phyloP scores from a whole-genome alignment of 1,140 invertebrate genomes.

The Dysdera silvatica region DNA sequence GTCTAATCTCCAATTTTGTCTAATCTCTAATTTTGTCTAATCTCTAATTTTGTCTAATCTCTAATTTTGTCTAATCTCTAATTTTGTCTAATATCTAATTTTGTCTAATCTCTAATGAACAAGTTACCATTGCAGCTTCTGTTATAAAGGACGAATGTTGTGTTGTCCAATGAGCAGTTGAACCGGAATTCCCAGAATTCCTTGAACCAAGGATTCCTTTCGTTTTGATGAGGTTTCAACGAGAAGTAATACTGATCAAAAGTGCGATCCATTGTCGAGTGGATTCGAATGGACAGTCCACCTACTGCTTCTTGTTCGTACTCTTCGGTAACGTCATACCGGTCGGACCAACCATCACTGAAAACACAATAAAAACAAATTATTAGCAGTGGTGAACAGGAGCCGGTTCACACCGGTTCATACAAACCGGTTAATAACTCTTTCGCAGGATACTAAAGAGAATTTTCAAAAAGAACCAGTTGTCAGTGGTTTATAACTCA shows the following conservation, averaged over 20 bases:
- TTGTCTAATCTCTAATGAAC: too few relatives aligned
- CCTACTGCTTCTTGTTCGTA: constrained; percentile 62
- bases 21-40: too few relatives aligned
- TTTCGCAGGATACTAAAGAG: too few relatives aligned
- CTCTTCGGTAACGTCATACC: constrained; percentile 62
- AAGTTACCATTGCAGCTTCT: constrained; percentile 33
- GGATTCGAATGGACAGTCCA: constrained; percentile 63
- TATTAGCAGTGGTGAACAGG: too few relatives aligned
- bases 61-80: too few relatives aligned
- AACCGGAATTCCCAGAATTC: constrained; percentile 68
- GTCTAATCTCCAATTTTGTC: too few relatives aligned
- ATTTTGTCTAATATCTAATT: too few relatives aligned
- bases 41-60: too few relatives aligned
- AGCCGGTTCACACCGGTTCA: too few relatives aligned
- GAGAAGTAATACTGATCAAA: constrained; percentile 64
- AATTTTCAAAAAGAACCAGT: too few relatives aligned
- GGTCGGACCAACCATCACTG: constrained; percentile 67
- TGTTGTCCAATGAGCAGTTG: constrained; percentile 50
- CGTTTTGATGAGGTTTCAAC: constrained; percentile 56
- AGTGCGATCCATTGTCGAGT: constrained; percentile 57
- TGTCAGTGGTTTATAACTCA: too few relatives aligned
- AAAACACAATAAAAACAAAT: constrained; percentile 31
- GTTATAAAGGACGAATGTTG: constrained; percentile 21
- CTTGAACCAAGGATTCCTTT: constrained; percentile 64
- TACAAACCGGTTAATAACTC: too few relatives aligned